Conservation (phyloP, 1,140 invertebrate species). For the Hycleus cichorii region DNA sequence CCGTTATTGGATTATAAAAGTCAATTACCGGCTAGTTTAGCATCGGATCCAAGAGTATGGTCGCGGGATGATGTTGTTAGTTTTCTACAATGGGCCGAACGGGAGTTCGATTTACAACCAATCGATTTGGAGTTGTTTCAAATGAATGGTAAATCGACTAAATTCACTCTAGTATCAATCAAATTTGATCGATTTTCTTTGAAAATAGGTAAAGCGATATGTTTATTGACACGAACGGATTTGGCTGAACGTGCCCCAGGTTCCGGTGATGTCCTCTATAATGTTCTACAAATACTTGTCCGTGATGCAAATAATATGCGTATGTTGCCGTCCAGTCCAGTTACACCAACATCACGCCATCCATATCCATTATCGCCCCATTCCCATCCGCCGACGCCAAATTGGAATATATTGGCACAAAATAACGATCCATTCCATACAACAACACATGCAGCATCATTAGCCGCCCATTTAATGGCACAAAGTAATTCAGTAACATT, state of each 20-base stretch:
- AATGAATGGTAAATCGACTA: conserved; percentile 79
- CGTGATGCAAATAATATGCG: conserved; percentile 67
- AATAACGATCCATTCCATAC: conserved; percentile 56
- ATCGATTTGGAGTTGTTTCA: conserved; percentile 92
- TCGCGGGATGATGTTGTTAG: conserved; percentile 80
- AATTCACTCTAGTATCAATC: neutral
- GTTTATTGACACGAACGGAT: conserved; percentile 81
- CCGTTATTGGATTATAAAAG: conserved; percentile 78
- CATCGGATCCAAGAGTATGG: conserved; percentile 84
- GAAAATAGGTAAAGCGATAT: conserved; percentile 73
- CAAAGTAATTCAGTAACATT: conserved; percentile 76
- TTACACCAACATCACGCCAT: conserved; percentile 74
- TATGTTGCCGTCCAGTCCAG: conserved; percentile 72
- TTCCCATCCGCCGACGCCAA: conserved; percentile 69
- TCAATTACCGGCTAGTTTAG: conserved; percentile 70
- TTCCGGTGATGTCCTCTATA: conserved; percentile 88
- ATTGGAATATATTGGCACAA: conserved; percentile 57
- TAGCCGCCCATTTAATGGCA: conserved; percentile 59
- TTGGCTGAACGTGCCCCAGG: conserved; percentile 84
- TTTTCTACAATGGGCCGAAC: conserved; percentile 86
- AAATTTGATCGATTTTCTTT: conserved; percentile 19
- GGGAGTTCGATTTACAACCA: conserved; percentile 85
- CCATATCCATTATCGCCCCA: conserved; percentile 67
- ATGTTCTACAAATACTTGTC: conserved; percentile 82
- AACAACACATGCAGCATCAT: conserved; percentile 50